Percentiles rank a stretch among this genome's conserved stretches.
These are phyloP conservation scores for Thaleichthys pacificus DNA, from an alignment of 2,797 vertebrate species.

Conservation along the genomic window DNA sequence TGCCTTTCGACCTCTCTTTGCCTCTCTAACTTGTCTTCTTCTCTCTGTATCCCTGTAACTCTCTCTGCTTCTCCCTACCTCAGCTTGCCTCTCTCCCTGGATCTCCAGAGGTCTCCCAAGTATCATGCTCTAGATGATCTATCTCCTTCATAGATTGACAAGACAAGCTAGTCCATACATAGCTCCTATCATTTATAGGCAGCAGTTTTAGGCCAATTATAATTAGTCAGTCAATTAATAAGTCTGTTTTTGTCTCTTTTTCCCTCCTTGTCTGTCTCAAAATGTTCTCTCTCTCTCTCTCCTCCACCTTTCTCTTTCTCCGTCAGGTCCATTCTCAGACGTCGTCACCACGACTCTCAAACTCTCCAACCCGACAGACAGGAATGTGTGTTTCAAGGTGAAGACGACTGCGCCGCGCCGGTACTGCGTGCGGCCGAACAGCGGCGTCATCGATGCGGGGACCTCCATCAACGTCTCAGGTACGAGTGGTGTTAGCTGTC, in stretches of 20 bases:
- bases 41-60: too few species aligned
- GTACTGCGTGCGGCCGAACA: slow-evolving; percentile 98
- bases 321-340: slow-evolving; percentile 96
- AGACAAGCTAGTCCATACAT: too few species aligned
- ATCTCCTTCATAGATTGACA: too few species aligned
- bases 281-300: neutral
- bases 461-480: slow-evolving; percentile 97
- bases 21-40: too few species aligned
- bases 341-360: slow-evolving; percentile 97
- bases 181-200: too few species aligned
- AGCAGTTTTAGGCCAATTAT: too few species aligned
- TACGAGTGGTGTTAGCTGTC: slow-evolving; percentile 50
- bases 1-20: neutral
- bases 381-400: slow-evolving; percentile 97
- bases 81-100: too few species aligned
- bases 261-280: neutral
- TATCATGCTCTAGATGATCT: too few species aligned
- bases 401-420: slow-evolving; percentile 98
- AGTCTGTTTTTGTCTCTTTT: neutral
- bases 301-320: slow-evolving; percentile 2
- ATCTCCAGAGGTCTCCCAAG: too few species aligned
- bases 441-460: slow-evolving; percentile 94
- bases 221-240: neutral
- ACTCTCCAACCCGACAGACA: slow-evolving; percentile 95
- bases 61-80: too few species aligned